Base-by-base conservation (phyloP, 2,888 invertebrate species). In the Crioceris asparagi region DNA sequence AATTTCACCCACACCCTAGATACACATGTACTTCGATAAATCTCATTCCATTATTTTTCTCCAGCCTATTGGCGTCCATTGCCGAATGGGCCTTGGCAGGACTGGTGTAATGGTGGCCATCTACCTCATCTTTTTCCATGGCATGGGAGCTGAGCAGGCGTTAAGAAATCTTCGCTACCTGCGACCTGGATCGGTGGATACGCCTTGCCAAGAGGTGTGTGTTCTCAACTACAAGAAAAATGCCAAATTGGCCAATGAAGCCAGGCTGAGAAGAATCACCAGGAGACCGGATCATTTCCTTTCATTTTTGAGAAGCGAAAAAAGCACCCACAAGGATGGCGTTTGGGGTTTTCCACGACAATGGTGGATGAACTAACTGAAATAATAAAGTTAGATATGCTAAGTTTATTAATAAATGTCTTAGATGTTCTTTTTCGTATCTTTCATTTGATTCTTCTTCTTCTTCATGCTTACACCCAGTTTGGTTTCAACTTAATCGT, bases 81-180 rank as follows among this genome's bases (percentile, higher is more conserved):
- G 82, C 53, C 67, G 78, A 3, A 74, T 77, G 57, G 83, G 83
- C 0, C 64, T 75, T 27, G 83, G 82, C 1, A 67, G 83, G 32
- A 80, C 81, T 0, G 83, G 83, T 27, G 77, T 78, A 1, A 71
- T 83, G 72, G 70, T 77, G 16, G 81, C 83, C 2, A 79, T 82
- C 57, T 83, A 80, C 60, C 63, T 83, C 38, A 75, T 81, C 25
- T 69, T 71, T 49, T 76, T 74, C 53, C 65, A 71, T 44, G 66
- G 69, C 30, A 66, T 74, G 65, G 63, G 73, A 10, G 77, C 79
- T 0, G 75, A 76, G 53, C 58, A 70, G 21, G 79, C 78, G 8
- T 68, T 77, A 3, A 69, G 70, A 38, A 73, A 74, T 3, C 62
- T 77, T 2, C 58, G 78, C 35, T 64, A 75, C 4, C 66, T 69